Conservation (phyloP, 2,113 vertebrate species). For the Hippocampus guttulatus region DNA sequence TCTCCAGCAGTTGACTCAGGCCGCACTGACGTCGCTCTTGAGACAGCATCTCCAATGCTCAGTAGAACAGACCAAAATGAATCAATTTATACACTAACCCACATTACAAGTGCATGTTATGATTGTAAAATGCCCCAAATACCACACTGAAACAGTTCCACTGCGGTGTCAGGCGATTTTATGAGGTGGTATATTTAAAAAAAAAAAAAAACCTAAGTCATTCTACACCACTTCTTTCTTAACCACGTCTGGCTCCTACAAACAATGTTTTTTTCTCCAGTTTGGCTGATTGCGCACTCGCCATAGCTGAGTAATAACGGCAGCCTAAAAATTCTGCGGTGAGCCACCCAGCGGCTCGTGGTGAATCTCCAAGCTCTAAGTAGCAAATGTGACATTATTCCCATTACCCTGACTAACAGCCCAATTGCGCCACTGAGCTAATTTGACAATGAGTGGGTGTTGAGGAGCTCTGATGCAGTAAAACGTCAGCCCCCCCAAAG, state of each 20-base stretch:
- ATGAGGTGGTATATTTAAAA: slow-evolving; percentile 14
- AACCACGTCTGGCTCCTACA: slow-evolving; percentile 23
- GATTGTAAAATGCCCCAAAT: neutral
- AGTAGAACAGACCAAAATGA: slow-evolving; percentile 14
- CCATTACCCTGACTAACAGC: slow-evolving; percentile 25
- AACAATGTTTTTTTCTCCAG: slow-evolving; percentile 43
- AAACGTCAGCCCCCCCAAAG: slow-evolving; percentile 31
- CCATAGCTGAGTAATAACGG: slow-evolving; percentile 36
- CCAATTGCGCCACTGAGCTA: slow-evolving; percentile 29
- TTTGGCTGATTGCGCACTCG: slow-evolving; percentile 32
- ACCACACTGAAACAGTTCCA: slow-evolving; percentile 9
- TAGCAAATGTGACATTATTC: slow-evolving; percentile 23
- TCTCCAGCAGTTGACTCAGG: slow-evolving; percentile 56
- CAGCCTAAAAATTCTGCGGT: slow-evolving; percentile 50
- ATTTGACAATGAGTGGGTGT: slow-evolving; percentile 54
- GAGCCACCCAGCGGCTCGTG: slow-evolving; percentile 20
- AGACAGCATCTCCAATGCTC: slow-evolving; percentile 29
- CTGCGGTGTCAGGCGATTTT: slow-evolving; percentile 18
- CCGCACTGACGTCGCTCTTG: slow-evolving; percentile 51
- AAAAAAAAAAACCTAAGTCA: slow-evolving; percentile 25
- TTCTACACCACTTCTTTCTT: slow-evolving; percentile 33
- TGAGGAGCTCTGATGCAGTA: slow-evolving; percentile 34
- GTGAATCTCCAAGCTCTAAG: slow-evolving; percentile 30
- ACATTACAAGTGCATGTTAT: slow-evolving; percentile 17
- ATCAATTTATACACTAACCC: slow-evolving; percentile 13